A percentile compares a stretch with the other conserved stretches of the same genome.
Conservation (phyloP, 2,113 vertebrate species). For the Psammodynastes pulverulentus region DNA sequence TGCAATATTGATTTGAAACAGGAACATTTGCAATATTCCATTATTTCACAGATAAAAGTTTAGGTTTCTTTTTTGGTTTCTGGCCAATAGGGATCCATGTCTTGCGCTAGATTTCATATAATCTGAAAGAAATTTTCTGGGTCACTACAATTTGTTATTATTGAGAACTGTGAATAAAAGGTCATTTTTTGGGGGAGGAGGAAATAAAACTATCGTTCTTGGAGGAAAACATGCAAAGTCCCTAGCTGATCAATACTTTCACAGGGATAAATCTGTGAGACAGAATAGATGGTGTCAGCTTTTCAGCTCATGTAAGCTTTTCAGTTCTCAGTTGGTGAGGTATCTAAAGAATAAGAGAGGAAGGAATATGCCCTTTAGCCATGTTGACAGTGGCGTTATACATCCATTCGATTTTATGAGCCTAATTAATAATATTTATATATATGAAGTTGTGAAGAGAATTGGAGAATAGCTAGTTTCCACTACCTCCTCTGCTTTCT, state of each 20-base stretch:
- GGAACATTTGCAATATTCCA: neutral
- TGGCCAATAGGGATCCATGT: neutral
- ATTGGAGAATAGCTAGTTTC: conserved; percentile 17
- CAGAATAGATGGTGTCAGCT: neutral
- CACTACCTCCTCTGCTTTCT: neutral
- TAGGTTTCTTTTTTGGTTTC: neutral
- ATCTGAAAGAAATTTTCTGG: conserved; percentile 8
- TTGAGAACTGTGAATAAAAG: neutral
- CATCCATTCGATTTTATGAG: conserved; percentile 32
- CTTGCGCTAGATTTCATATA: conserved; percentile 6
- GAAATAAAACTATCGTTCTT: neutral
- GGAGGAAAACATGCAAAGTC: neutral
- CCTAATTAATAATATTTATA: conserved; percentile 19
- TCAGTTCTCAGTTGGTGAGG: neutral
- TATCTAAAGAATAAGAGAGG: neutral
- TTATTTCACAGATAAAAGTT: neutral
- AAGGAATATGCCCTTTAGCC: neutral
- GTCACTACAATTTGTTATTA: neutral
- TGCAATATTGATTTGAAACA: neutral
- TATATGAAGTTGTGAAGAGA: neutral
- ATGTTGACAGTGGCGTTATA: conserved; percentile 1
- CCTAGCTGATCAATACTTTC: neutral
- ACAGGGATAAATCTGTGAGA: neutral
- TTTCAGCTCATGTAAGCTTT: neutral
- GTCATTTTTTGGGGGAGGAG: neutral